Conservation (phyloP, 2,113 vertebrate species). For the Anguilla rostrata region DNA sequence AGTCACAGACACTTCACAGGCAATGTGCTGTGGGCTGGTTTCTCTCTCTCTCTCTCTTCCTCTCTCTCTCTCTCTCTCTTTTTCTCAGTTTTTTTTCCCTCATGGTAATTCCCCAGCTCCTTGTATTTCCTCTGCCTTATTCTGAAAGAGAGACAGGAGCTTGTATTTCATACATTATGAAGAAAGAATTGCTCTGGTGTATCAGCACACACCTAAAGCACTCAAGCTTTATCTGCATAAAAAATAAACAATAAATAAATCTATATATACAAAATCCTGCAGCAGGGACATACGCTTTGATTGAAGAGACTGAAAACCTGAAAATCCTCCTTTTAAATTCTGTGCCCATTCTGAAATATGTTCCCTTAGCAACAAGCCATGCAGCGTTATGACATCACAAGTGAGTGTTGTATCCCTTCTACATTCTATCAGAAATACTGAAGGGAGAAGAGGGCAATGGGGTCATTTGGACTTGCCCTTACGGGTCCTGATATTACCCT, state of each 20-base stretch:
- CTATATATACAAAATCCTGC: constrained; percentile 13
- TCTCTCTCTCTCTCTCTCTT: constrained; percentile 20
- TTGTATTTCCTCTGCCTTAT: constrained; percentile 33
- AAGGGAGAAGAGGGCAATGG: neutral
- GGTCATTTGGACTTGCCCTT: constrained; percentile 33
- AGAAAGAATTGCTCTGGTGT: neutral
- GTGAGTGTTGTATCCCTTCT: constrained; percentile 26
- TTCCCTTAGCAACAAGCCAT: constrained; percentile 54
- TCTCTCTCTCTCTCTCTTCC: constrained; percentile 11
- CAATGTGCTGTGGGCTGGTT: constrained; percentile 25
- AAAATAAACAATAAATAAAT: neutral
- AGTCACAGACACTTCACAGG: constrained; percentile 42
- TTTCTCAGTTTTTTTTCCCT: constrained; percentile 26
- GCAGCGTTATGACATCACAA: constrained; percentile 46
- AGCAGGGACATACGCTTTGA: constrained; percentile 23
- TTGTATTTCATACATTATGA: neutral
- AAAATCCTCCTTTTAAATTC: constrained; percentile 35
- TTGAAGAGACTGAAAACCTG: neutral
- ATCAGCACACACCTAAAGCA: neutral
- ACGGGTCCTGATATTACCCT: constrained; percentile 29
- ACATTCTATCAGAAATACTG: neutral
- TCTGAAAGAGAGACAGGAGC: constrained; percentile 20
- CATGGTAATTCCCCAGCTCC: neutral
- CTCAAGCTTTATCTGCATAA: neutral
- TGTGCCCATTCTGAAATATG: constrained; percentile 29